Evolutionary conservation across 2,888 invertebrate species (phyloP).

Genomic region (Heliconius hortense): DNA sequence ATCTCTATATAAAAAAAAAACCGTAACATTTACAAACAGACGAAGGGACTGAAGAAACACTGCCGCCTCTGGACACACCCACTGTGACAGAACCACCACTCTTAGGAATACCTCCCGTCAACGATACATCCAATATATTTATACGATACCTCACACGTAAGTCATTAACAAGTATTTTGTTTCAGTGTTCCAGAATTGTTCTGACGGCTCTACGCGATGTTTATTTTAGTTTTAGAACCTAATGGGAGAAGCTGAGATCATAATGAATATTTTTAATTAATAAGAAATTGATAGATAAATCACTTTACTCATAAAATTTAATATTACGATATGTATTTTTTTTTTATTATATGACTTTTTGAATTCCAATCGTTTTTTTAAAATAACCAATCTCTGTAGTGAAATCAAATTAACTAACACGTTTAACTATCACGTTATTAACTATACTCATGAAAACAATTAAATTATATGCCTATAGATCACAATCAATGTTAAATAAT

Average conservation of each 20-base stretch:
- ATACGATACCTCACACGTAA: conserved; percentile 78
- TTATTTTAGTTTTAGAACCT: not conserved
- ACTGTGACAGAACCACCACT: conserved; percentile 54
- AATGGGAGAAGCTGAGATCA: not conserved
- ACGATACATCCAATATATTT: conserved; percentile 65
- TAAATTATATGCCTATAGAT: not conserved
- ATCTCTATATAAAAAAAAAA: conserved; percentile 51
- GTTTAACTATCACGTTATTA: not conserved
- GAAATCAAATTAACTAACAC: not conserved
- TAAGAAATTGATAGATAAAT: not conserved
- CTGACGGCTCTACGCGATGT: not conserved
- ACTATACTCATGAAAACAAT: not conserved
- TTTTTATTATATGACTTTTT: too few relatives aligned
- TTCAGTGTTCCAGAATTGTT: conserved; percentile 52
- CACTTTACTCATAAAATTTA: conserved; percentile 15
- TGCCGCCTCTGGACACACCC: conserved; percentile 53
- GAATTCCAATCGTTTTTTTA: too few relatives aligned
- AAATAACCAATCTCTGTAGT: too few relatives aligned
- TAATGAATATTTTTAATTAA: too few relatives aligned
- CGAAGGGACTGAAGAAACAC: conserved; percentile 57
- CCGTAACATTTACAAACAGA: conserved; percentile 62
- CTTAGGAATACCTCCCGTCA: conserved; percentile 59
- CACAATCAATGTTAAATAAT: not conserved
- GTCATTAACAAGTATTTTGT: conserved; percentile 58
- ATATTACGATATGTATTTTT: too few relatives aligned